A percentile compares a stretch with the other conserved stretches of the same genome.
Conservation (phyloP, 1,140 invertebrate species). For the Stratiolaelaps scimitus region DNA sequence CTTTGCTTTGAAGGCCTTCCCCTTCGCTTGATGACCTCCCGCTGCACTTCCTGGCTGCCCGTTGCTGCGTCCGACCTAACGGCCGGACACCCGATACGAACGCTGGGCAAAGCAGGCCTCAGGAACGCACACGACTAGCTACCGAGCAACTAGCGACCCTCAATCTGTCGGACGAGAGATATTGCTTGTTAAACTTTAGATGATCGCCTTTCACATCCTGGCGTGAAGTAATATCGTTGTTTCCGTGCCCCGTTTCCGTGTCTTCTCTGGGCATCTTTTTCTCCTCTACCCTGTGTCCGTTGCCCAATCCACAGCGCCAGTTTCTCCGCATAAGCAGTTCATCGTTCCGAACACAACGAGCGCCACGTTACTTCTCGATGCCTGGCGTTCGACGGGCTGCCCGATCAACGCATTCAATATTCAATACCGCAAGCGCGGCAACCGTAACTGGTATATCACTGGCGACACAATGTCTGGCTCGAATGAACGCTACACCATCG, state of each 20-base stretch:
- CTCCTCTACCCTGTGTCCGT: neutral
- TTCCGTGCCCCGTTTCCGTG: neutral
- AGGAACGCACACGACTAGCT: no score
- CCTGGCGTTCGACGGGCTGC: slow-evolving; percentile 67
- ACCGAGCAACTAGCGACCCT: no score
- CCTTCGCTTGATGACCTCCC: no score
- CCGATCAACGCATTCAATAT: slow-evolving; percentile 60
- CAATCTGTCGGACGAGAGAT: neutral
- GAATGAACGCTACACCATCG: slow-evolving; percentile 21
- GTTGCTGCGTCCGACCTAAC: no score
- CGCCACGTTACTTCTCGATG: slow-evolving; percentile 54
- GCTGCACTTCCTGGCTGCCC: no score
- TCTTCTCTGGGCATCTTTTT: neutral
- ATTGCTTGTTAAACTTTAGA: slow-evolving; percentile 28
- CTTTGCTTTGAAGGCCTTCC: no score
- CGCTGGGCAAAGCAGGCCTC: no score
- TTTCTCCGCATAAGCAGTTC: slow-evolving; percentile 69
- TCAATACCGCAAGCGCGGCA: slow-evolving; percentile 48
- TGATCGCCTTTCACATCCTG: slow-evolving; percentile 6
- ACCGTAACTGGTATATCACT: slow-evolving; percentile 20
- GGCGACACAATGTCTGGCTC: slow-evolving; percentile 21
- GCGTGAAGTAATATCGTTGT: slow-evolving; percentile 22
- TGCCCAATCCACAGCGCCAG: slow-evolving; percentile 45
- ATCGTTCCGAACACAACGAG: slow-evolving; percentile 55
- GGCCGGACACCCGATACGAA: no score